Conservation (phyloP, 2,113 vertebrate genomes). For the Eulemur macaco region DNA sequence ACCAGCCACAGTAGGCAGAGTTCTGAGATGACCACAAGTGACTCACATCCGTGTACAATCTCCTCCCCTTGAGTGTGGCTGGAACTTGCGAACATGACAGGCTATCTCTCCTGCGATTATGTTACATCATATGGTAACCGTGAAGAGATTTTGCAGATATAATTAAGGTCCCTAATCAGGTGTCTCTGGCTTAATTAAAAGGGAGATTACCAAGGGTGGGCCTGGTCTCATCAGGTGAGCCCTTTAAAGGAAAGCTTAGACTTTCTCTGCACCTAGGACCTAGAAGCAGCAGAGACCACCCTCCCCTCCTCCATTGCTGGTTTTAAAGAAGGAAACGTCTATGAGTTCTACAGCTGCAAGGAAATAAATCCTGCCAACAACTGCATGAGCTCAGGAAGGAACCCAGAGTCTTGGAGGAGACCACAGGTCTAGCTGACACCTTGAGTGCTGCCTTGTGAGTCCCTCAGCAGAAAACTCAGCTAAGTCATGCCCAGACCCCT, state of each 20-base stretch:
- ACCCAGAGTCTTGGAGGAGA: not conserved
- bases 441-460: not conserved
- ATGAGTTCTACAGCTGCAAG: not conserved
- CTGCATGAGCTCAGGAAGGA: not conserved
- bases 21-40: not conserved
- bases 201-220: not conserved
- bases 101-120: not conserved
- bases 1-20: not conserved
- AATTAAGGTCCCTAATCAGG: not conserved
- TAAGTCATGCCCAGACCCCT: not conserved
- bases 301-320: not conserved
- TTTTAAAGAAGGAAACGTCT: not conserved
- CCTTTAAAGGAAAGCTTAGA: not conserved
- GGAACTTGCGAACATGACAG: no score
- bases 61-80: not conserved
- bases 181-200: not conserved
- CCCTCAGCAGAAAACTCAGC: not conserved
- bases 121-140: not conserved
- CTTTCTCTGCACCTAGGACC: not conserved
- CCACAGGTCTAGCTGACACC: not conserved
- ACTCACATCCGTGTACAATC: accelerated
- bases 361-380: not conserved
- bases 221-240: not conserved
- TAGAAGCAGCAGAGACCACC: not conserved
- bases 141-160: not conserved